A percentile compares a stretch with the other conserved stretches of the same genome.
These are phyloP conservation scores for Beaufortia kweichowensis DNA, from an alignment of 2,113 vertebrate genomes.

Conservation along the genomic window DNA sequence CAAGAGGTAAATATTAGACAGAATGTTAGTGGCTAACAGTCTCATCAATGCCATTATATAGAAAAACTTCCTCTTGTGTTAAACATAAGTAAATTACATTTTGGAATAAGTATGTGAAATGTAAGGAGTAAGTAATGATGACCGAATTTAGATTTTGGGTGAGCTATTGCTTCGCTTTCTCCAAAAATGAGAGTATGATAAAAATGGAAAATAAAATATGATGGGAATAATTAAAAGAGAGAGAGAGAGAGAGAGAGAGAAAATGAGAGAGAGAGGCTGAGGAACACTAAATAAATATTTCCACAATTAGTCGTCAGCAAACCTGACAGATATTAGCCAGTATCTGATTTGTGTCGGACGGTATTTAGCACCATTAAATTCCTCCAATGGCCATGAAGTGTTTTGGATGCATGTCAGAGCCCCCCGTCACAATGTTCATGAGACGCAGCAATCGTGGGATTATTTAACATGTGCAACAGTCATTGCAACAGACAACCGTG, in stretches of 20 bases:
- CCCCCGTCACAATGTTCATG: conserved; percentile 11
- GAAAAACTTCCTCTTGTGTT: too few relatives aligned
- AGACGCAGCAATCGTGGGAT: not conserved
- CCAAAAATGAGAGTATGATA: not conserved
- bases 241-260: too few relatives aligned
- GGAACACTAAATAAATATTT: not conserved
- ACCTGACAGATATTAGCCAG: conserved; percentile 4
- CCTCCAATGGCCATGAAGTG: not conserved
- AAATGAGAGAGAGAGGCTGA: too few relatives aligned
- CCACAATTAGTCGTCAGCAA: conserved; percentile 4
- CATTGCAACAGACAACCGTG: conserved; percentile 28
- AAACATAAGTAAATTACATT: too few relatives aligned
- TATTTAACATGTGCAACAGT: conserved; percentile 35
- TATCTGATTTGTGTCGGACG: conserved; percentile 20
- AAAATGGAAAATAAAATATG: conserved; percentile 14
- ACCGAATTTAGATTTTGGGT: too few relatives aligned
- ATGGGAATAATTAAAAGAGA: too few relatives aligned
- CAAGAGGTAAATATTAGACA: too few relatives aligned
- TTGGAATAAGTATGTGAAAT: too few relatives aligned
- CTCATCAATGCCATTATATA: too few relatives aligned
- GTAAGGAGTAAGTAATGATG: too few relatives aligned
- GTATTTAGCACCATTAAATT: conserved; percentile 22
- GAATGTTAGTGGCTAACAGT: too few relatives aligned
- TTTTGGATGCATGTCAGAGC: conserved; percentile 21
- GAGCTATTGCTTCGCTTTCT: too few relatives aligned